Conservation (phyloP, 1,140 invertebrate genomes). For the Camponotus pennsylvanicus region DNA sequence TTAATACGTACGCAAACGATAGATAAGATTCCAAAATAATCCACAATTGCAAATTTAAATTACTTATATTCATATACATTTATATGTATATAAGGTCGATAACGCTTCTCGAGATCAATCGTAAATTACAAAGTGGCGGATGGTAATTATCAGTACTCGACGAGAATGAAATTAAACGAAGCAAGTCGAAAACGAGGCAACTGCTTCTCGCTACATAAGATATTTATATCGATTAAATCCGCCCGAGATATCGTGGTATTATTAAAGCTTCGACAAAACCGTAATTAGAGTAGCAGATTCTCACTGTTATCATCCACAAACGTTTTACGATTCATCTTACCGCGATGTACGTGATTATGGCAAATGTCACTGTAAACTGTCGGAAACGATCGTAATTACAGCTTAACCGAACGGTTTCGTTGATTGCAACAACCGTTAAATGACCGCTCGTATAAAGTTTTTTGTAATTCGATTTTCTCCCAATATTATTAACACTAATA, state of each 20-base stretch:
- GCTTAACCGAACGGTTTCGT: slow-evolving; percentile 48
- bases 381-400: slow-evolving; percentile 48
- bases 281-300: slow-evolving; percentile 50
- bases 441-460: slow-evolving; percentile 25
- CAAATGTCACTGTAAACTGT: slow-evolving; percentile 55
- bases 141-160: slow-evolving; percentile 1
- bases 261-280: slow-evolving; percentile 14
- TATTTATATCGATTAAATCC: slow-evolving; percentile 9
- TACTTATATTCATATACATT: neutral
- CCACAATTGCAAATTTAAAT: neutral
- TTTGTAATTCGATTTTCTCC: neutral
- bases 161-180: neutral
- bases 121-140: neutral
- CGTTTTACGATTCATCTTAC: slow-evolving; percentile 44
- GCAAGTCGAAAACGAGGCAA: neutral
- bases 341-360: slow-evolving; percentile 41
- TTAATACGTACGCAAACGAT: neutral
- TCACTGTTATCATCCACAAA: slow-evolving; percentile 35
- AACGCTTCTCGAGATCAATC: too few relatives aligned
- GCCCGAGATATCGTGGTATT: neutral
- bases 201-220: neutral
- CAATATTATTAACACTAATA: slow-evolving; percentile 13
- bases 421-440: slow-evolving; percentile 57
- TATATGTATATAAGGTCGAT: neutral
- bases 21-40: neutral